A percentile compares a stretch with the other conserved stretches of the same genome.
Conservation (phyloP, 1,140 invertebrate genomes). For the Caenorhabditis brenneri region DNA sequence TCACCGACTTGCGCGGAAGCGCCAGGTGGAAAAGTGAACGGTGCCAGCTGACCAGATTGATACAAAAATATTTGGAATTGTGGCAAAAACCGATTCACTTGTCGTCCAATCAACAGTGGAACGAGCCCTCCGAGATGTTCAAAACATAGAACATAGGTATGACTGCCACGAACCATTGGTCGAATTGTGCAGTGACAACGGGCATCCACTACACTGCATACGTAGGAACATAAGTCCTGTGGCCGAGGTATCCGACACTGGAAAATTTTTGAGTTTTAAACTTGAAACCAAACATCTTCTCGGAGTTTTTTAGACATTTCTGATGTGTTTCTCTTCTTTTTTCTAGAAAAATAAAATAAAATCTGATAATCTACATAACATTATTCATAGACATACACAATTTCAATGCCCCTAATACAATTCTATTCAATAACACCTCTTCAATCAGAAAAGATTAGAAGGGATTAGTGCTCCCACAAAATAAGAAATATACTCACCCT, state of each 20-base stretch:
- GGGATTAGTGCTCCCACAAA: no score
- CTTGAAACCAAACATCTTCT: neutral
- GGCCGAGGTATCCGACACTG: conserved; percentile 92
- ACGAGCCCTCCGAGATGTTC: conserved; percentile 94
- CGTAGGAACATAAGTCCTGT: conserved; percentile 85
- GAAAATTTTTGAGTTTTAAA: conserved; percentile 42
- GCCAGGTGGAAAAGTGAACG: conserved; percentile 39
- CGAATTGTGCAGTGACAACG: conserved; percentile 90
- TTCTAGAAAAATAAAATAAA: no score
- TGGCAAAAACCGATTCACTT: conserved; percentile 92
- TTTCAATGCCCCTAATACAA: no score
- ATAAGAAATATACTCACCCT: conserved; percentile 80
- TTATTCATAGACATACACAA: no score
- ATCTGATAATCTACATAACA: no score
- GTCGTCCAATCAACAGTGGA: conserved; percentile 90
- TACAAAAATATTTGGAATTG: conserved; percentile 98
- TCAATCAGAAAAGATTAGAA: conserved; percentile 32
- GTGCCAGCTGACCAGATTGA: conserved; percentile 77
- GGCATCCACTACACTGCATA: conserved; percentile 87
- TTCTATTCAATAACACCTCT: neutral
- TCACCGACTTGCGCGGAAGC: conserved; percentile 65
- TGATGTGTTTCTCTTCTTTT: no score
- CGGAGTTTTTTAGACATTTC: no score
- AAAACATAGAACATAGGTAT: conserved; percentile 87
- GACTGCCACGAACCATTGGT: conserved; percentile 72